Evolutionary conservation across 2,888 invertebrate genomes (phyloP), one percentile per base, ranked within the genome.

Genomic region (Drosophila robusta): DNA sequence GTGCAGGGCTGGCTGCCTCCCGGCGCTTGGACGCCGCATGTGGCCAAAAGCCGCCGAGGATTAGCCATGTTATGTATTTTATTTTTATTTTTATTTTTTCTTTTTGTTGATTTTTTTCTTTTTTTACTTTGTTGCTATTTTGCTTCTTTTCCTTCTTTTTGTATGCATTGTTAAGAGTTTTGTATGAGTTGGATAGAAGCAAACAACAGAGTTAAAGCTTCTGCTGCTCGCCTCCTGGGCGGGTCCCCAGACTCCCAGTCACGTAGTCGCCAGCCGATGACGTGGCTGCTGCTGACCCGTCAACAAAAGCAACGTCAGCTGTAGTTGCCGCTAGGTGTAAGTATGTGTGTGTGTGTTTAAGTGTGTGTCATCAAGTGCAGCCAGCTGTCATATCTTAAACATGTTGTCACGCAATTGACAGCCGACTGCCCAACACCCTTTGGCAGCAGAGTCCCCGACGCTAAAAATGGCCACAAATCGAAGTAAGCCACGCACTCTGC

Each of bases 401-500:
- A 74, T 77, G 76, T 77, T 85, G 75, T 79, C 80, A 86, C 80
- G 80, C 76, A 85, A 79, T 74, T 67, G 60, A 32, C 45, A 39
- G 45, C 52, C 60, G 29, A 49, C 26, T 1, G 24, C 44, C 32
- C 26, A 14, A 29, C 52, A 52, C 36, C 41, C 60, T 36, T 50
- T 26, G 26, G 12, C 24, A 8, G 29, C 44, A 39, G 41, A 51
- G 34, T 18, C 12, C 6, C 14, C 16, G 24, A 8, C 36, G 45
- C 71, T 86, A 82, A 71, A 82, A 72, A 80, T 83, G 86, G 55
- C 44, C 41, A 46, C 61, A 80, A 75, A 73, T 80, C 66, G 83
- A 75, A 75, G 65, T 68, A 42, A 26, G 57, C 80, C 68, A 80
- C 84, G 73, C 81, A 74, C 54, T 61, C 58, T 46, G 0, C 38